Conservation (phyloP, 92 coral and sea anemone species). For the Siderastrea radians region DNA sequence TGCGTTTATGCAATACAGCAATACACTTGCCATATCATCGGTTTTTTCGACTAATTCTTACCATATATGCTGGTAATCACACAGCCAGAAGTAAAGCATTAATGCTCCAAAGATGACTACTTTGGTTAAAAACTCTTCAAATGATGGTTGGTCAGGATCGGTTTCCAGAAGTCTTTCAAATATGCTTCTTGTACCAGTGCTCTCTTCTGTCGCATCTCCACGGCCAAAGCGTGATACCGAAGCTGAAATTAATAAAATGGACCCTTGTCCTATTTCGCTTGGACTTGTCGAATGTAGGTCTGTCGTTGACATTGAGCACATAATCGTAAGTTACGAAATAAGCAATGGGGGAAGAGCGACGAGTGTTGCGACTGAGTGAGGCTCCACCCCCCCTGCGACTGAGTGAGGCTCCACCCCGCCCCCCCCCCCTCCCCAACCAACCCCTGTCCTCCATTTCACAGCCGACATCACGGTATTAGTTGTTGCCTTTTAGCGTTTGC, state of each 20-base stretch:
- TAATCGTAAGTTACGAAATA: no score
- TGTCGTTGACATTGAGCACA: no score
- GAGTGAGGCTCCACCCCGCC: no score
- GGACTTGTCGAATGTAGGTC: no score
- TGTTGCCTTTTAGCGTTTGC: no score
- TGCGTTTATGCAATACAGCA: not conserved
- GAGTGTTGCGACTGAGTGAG: no score
- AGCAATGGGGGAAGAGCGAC: no score
- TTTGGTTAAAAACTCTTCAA: slow-evolving; percentile 86
- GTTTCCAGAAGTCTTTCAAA: slow-evolving; percentile 83
- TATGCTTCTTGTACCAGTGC: slow-evolving; percentile 52
- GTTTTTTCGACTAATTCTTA: slow-evolving; percentile 22
- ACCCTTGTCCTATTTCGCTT: no score
- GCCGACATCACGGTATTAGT: no score
- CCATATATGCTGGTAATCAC: slow-evolving; percentile 98
- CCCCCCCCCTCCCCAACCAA: no score
- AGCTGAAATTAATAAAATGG: slow-evolving; percentile 40
- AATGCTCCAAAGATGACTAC: slow-evolving; percentile 91
- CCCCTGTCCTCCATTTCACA: no score
- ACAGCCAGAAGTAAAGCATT: slow-evolving; percentile 97
- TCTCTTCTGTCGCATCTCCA: slow-evolving; percentile 81
- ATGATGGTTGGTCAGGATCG: slow-evolving; percentile 90
- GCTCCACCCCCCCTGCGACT: no score
- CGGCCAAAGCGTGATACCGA: slow-evolving; percentile 88
- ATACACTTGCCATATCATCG: not conserved